Evolutionary conservation across 2,797 vertebrate species (phyloP).

Genomic region (Manis javanica): DNA sequence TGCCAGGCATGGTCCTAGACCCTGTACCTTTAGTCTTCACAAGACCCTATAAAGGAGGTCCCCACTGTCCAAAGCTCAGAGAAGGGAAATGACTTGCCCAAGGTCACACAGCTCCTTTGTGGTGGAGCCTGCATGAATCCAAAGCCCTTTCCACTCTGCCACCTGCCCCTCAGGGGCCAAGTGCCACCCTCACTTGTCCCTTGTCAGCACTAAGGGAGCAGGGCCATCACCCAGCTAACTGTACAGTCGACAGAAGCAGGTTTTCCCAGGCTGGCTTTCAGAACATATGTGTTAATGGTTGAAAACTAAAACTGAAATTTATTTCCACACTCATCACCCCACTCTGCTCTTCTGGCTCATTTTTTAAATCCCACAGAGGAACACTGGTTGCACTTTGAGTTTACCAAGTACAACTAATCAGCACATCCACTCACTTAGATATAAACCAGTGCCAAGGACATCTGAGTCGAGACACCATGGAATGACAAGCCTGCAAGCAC

Average conservation of each 20-base stretch:
- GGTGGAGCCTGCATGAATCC: neutral
- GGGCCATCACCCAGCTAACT: neutral
- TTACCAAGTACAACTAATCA: conserved; percentile 53
- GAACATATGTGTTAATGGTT: neutral
- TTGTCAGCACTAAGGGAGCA: neutral
- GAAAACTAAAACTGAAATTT: conserved; percentile 38
- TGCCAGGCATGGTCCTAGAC: neutral
- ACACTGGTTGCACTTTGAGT: conserved; percentile 48
- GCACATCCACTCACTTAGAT: conserved; percentile 30
- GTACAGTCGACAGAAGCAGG: neutral
- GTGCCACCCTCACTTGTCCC: neutral
- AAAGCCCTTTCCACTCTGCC: neutral
- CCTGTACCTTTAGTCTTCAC: neutral
- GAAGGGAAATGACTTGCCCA: neutral
- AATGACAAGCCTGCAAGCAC: rapidly evolving
- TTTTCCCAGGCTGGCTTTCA: conserved; percentile 3
- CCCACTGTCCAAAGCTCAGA: neutral
- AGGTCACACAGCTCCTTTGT: neutral
- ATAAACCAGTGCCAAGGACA: conserved; percentile 5
- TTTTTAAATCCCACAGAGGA: conserved; percentile 39
- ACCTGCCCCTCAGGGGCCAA: neutral
- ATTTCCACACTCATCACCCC: conserved; percentile 51
- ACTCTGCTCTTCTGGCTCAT: conserved; percentile 15
- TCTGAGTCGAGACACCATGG: neutral
- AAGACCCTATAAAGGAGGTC: neutral